A percentile compares a stretch with the other conserved stretches of the same genome.
These are phyloP conservation scores for Melangyna quadrimaculata DNA, from an alignment of 2,888 invertebrate species.

Conservation along the genomic window DNA sequence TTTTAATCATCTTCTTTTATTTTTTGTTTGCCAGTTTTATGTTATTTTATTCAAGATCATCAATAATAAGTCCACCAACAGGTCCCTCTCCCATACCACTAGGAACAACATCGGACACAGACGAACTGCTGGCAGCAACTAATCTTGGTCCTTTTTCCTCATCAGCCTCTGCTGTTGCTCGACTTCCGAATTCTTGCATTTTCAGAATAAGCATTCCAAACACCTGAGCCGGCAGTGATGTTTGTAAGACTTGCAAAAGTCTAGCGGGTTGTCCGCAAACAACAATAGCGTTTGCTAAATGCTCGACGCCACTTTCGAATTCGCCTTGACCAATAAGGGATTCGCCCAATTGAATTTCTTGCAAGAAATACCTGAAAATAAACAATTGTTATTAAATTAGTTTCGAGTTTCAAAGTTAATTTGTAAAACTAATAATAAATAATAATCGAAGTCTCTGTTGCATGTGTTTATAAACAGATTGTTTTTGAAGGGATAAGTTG, in stretches of 20 bases:
- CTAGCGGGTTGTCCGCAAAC: conserved; percentile 92
- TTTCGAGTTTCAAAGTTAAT: neutral
- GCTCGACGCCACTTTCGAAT: conserved; percentile 95
- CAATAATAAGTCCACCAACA: conserved; percentile 75
- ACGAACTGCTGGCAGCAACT: conserved; percentile 72
- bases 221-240: conserved; percentile 96
- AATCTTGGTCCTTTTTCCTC: conserved; percentile 75
- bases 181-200: conserved; percentile 80
- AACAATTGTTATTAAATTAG: neutral
- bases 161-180: conserved; percentile 75
- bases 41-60: conserved; percentile 78
- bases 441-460: no score
- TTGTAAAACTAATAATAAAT: no score
- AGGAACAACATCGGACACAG: conserved; percentile 73
- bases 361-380: conserved; percentile 82
- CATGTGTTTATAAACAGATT: no score
- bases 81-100: conserved; percentile 74
- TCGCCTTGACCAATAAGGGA: conserved; percentile 93
- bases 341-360: conserved; percentile 96
- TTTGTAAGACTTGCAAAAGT: conserved; percentile 86
- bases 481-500: no score
- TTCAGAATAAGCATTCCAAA: conserved; percentile 94
- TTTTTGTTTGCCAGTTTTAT: conserved; percentile 4
- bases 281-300: conserved; percentile 97
- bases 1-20: conserved; percentile 4